Percentiles rank a stretch among this genome's conserved stretches.
These are phyloP conservation scores for Engraulis encrasicolus DNA, from an alignment of 2,113 vertebrate genomes.

Conservation along the genomic window DNA sequence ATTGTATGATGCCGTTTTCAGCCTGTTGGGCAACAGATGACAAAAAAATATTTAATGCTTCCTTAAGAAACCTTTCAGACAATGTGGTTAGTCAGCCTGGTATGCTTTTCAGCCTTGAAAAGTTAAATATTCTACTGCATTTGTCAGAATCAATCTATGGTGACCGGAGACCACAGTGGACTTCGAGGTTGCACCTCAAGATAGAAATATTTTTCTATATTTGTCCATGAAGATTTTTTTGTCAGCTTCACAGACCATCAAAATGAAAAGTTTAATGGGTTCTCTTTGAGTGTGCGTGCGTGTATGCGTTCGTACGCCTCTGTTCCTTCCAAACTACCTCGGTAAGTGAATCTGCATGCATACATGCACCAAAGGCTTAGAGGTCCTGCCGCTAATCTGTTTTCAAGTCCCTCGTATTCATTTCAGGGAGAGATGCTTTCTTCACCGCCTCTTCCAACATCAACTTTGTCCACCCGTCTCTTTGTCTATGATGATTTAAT, in stretches of 20 bases:
- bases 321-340: slow-evolving; percentile 21
- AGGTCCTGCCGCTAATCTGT: slow-evolving; percentile 32
- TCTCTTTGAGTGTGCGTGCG: not conserved
- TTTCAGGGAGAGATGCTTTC: slow-evolving; percentile 36
- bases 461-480: slow-evolving; percentile 13
- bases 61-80: no score
- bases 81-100: no score
- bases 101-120: no score
- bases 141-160: no score
- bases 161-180: not conserved
- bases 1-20: no score
- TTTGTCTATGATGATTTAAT: not conserved
- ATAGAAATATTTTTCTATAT: not conserved
- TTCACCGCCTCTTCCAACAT: not conserved
- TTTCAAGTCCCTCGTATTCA: slow-evolving; percentile 45
- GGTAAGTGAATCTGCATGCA: slow-evolving; percentile 42
- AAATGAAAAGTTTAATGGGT: not conserved
- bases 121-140: no score
- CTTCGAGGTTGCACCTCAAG: not conserved
- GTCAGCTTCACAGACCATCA: not conserved
- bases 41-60: no score
- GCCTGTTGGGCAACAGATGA: no score
- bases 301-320: not conserved
- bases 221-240: not conserved
- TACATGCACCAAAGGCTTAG: slow-evolving; percentile 36